phyloP scores from a whole-genome alignment of 1,140 invertebrate genomes.

The Papilio aristodemus region DNA sequence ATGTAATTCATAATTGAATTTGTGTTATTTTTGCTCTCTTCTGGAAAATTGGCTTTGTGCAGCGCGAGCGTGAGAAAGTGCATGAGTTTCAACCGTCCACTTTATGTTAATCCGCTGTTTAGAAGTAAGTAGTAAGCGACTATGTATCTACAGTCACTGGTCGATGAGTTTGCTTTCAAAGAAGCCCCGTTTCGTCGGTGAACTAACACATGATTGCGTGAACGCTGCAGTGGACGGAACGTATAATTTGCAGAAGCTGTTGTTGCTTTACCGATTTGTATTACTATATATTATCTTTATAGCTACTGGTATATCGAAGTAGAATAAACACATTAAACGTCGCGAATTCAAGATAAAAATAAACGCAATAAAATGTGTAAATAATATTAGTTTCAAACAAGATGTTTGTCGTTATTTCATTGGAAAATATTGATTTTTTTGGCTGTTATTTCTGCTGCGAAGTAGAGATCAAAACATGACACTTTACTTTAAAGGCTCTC shows the following conservation, averaged over 20 bases:
- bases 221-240: conserved; percentile 36
- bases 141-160: conserved; percentile 40
- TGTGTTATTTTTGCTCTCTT: conserved; percentile 66
- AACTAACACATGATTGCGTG: conserved; percentile 46
- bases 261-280: conserved; percentile 45
- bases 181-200: conserved; percentile 38
- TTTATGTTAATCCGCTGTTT: conserved; percentile 37
- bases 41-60: conserved; percentile 72
- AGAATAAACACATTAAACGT: not conserved
- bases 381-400: too few species aligned
- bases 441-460: too few species aligned
- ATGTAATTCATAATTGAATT: conserved; percentile 73
- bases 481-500: too few species aligned
- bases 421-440: too few species aligned
- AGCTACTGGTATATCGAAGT: conserved; percentile 16
- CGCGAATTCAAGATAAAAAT: too few species aligned
- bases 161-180: conserved; percentile 41
- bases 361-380: too few species aligned
- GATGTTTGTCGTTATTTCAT: too few species aligned
- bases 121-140: conserved; percentile 40
- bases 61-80: conserved; percentile 68
- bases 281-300: conserved; percentile 42
- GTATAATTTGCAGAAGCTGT: conserved; percentile 49
- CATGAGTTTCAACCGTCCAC: conserved; percentile 52
- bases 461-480: too few species aligned